Evolutionary conservation across 2,113 vertebrate species (phyloP).

Genomic region (Indicator indicator): DNA sequence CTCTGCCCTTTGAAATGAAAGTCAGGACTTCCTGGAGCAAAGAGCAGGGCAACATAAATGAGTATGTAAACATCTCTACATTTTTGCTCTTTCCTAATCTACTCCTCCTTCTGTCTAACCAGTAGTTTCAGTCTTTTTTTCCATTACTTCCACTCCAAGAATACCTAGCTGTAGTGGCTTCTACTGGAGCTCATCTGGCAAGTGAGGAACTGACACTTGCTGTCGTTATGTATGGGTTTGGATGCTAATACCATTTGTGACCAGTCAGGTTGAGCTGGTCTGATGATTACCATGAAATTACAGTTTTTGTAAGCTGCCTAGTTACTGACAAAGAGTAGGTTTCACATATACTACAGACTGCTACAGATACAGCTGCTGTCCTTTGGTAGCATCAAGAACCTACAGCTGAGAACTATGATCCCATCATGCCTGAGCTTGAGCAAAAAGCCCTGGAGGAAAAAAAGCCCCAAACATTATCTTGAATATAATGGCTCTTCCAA

Average conservation of each 20-base stretch:
- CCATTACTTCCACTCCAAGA: background rate
- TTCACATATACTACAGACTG: background rate
- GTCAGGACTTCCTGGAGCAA: background rate
- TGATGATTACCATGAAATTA: background rate
- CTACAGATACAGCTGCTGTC: background rate
- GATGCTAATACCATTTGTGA: background rate
- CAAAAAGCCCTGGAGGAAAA: background rate
- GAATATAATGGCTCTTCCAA: background rate
- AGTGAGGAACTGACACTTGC: background rate
- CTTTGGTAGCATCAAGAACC: background rate
- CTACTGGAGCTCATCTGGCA: background rate
- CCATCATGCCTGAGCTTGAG: background rate
- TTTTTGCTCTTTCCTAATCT: background rate
- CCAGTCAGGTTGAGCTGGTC: background rate
- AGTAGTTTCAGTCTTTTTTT: conserved; percentile 1
- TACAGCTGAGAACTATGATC: background rate
- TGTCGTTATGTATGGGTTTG: background rate
- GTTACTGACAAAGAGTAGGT: background rate
- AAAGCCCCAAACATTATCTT: background rate
- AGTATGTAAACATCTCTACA: background rate
- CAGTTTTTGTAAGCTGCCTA: background rate
- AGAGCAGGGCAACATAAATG: background rate
- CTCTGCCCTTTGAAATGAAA: background rate
- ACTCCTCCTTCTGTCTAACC: background rate
- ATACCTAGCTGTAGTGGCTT: background rate